Evolutionary conservation across 2,113 vertebrate genomes (phyloP).

Genomic region (Cephalopterus ornatus): DNA sequence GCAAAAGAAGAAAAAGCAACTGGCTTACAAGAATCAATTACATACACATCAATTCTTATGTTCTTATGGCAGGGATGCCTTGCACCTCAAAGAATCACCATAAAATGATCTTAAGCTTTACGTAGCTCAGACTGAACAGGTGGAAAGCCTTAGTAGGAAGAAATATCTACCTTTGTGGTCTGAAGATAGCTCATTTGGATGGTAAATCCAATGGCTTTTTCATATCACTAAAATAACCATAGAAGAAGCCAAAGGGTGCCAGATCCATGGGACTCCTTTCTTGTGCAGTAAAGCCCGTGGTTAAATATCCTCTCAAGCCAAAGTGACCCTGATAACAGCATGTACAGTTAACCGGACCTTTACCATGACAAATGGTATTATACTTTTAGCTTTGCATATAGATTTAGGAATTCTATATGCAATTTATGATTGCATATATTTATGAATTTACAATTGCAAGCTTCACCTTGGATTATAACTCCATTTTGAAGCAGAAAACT

Average conservation of each 20-base stretch:
- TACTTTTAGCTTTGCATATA: background rate
- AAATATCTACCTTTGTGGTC: background rate
- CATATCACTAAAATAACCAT: background rate
- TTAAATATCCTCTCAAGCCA: background rate
- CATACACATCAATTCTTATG: background rate
- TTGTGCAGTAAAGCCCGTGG: background rate
- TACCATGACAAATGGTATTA: background rate
- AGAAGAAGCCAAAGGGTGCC: background rate
- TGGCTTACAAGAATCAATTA: background rate
- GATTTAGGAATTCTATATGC: background rate
- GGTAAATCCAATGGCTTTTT: background rate
- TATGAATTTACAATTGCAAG: background rate
- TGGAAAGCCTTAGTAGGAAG: background rate
- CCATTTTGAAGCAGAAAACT: background rate
- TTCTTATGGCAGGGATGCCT: background rate
- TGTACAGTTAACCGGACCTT: background rate
- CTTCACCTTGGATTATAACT: background rate
- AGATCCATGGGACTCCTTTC: background rate
- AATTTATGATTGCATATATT: background rate
- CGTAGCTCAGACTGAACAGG: background rate
- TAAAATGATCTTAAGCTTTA: background rate
- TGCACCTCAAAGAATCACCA: background rate
- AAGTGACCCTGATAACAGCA: background rate
- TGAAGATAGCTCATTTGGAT: background rate
- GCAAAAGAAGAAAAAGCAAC: conserved; percentile 2